A percentile compares a stretch with the other conserved stretches of the same genome.
Evolutionary conservation across 1,140 invertebrate genomes (phyloP).

Genomic region (Brachionus calyciflorus): DNA sequence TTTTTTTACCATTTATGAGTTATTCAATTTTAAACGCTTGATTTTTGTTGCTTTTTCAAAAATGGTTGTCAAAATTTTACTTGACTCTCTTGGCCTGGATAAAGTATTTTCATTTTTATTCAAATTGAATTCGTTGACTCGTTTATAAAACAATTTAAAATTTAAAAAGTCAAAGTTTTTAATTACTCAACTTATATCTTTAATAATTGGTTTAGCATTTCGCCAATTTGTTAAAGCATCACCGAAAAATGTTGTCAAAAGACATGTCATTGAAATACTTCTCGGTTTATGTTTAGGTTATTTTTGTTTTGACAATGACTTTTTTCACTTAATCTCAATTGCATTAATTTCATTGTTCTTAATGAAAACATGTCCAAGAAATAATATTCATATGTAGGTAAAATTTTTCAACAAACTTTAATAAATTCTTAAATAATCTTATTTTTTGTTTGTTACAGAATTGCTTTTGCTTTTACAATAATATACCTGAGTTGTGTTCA

Average conservation of each 20-base stretch:
- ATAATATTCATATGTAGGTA: slow-evolving; percentile 9
- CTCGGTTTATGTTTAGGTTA: neutral
- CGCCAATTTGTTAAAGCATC: neutral
- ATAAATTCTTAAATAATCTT: neutral
- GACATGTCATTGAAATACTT: neutral
- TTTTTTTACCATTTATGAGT: no score
- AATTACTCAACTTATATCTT: slow-evolving; percentile 10
- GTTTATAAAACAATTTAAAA: no score
- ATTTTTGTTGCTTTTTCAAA: no score
- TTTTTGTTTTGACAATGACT: slow-evolving; percentile 15
- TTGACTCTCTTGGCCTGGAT: no score
- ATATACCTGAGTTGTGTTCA: slow-evolving; percentile 26
- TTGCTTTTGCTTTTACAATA: slow-evolving; percentile 5
- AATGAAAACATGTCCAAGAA: neutral
- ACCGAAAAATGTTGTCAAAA: neutral
- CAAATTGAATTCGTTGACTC: no score
- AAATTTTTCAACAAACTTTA: neutral
- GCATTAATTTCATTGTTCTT: neutral
- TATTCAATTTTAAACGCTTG: no score
- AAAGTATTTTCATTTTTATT: no score
- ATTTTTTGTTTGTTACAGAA: neutral
- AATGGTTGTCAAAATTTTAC: no score
- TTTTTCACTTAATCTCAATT: neutral
- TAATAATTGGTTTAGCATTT: neutral
- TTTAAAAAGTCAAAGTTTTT: slow-evolving; percentile 43